These are phyloP conservation scores for Pomacea canaliculata DNA, from an alignment of 2,888 invertebrate species.

Conservation along the genomic window DNA sequence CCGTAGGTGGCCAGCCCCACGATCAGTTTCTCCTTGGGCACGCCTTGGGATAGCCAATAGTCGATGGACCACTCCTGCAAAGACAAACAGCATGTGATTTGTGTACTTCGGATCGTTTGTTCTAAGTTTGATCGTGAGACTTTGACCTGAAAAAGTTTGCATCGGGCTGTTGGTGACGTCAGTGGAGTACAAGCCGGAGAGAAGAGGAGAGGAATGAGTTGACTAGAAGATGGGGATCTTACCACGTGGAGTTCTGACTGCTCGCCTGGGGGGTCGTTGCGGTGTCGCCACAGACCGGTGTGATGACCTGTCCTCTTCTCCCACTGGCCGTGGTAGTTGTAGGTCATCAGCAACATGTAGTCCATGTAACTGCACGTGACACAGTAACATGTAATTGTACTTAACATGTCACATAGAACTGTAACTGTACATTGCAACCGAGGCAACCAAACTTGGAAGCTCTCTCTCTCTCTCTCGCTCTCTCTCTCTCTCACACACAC, in stretches of 20 bases:
- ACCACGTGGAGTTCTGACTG: slow-evolving; percentile 54
- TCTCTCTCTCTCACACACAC: too few relatives aligned
- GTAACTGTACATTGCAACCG: too few relatives aligned
- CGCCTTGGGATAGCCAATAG: slow-evolving; percentile 51
- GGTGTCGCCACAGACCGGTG: slow-evolving; percentile 45
- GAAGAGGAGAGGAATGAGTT: too few relatives aligned
- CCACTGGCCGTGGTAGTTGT: slow-evolving; percentile 62
- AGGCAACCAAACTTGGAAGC: too few relatives aligned
- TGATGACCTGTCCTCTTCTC: slow-evolving; percentile 56
- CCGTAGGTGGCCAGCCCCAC: slow-evolving; percentile 95
- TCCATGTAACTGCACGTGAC: slow-evolving; percentile 47
- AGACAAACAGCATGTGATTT: not conserved
- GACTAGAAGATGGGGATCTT: not conserved
- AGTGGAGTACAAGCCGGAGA: too few relatives aligned
- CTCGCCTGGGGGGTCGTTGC: slow-evolving; percentile 44
- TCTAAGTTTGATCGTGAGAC: too few relatives aligned
- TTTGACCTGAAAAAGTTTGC: too few relatives aligned
- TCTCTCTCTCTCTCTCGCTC: too few relatives aligned
- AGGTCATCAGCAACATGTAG: slow-evolving; percentile 58
- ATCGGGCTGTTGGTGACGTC: too few relatives aligned
- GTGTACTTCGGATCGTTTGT: too few relatives aligned
- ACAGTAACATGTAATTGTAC: too few relatives aligned
- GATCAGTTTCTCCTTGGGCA: slow-evolving; percentile 80
- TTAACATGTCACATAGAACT: too few relatives aligned
- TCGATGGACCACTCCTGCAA: slow-evolving; percentile 55